These are phyloP conservation scores for Fragum fragum DNA, from an alignment of 2,888 invertebrate species.

Conservation along the genomic window DNA sequence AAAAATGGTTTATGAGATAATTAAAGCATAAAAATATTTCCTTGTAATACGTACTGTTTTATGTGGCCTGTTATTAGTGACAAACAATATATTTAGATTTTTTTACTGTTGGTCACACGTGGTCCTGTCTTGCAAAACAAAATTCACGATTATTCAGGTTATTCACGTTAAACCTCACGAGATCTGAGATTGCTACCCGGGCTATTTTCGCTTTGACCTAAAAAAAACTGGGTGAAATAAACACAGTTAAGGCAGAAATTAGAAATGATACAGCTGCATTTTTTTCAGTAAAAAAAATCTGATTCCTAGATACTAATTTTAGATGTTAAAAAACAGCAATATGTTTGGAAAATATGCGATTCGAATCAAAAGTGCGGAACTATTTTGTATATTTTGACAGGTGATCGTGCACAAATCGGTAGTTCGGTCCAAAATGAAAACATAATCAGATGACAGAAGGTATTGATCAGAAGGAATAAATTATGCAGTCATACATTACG, in stretches of 20 bases:
- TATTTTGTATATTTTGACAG: conserved; percentile 59
- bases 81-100: not conserved
- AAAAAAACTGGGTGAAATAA: no score
- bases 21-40: not conserved
- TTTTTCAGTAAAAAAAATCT: no score
- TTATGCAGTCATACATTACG: conserved; percentile 50
- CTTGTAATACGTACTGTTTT: not conserved
- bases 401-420: conserved; percentile 37
- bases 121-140: conserved; percentile 49
- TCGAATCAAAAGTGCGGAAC: conserved; percentile 11
- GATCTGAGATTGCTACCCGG: conserved; percentile 24
- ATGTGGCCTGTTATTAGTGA: not conserved
- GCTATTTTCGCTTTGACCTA: conserved; percentile 22
- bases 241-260: no score
- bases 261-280: no score
- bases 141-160: conserved; percentile 29
- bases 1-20: not conserved
- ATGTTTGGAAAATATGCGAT: no score
- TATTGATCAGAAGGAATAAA: conserved; percentile 65
- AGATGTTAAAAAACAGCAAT: no score
- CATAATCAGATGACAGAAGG: conserved; percentile 81
- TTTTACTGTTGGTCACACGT: conserved; percentile 39
- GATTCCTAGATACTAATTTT: no score
- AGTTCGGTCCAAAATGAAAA: conserved; percentile 76
- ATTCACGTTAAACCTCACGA: conserved; percentile 47